Conservation (phyloP, 2,888 invertebrate species). For the Sarcophaga subvicina region DNA sequence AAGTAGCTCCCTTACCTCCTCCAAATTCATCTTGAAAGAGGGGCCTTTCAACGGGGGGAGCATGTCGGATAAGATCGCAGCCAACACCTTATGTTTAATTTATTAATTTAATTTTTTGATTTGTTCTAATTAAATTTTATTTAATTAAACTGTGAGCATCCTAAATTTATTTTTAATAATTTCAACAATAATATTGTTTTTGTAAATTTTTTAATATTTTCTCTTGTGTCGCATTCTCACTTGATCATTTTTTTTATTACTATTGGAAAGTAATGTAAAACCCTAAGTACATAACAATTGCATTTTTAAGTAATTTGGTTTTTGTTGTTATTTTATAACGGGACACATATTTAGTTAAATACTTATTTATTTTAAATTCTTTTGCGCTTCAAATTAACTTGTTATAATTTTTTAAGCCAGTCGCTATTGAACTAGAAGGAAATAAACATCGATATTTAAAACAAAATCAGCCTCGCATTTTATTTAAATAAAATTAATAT, state of each 20-base stretch:
- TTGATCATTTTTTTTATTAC: not conserved
- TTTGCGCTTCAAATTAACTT: not conserved
- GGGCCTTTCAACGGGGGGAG: not conserved
- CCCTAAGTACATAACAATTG: not conserved
- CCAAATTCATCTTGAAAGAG: no score
- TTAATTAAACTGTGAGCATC: not conserved
- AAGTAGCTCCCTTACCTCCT: no score
- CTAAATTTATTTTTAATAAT: not conserved
- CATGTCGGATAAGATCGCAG: not conserved
- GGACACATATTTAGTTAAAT: not conserved
- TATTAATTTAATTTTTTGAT: not conserved
- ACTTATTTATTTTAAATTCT: constrained; percentile 5
- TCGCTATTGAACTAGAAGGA: not conserved
- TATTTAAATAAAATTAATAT: no score
- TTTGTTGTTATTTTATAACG: not conserved
- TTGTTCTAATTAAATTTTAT: not conserved
- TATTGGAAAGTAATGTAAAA: constrained; percentile 5
- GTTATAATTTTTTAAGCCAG: not conserved
- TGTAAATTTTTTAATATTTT: not conserved
- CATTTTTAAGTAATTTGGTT: not conserved
- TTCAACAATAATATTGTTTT: not conserved
- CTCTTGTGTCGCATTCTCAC: not conserved
- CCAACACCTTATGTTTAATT: not conserved
- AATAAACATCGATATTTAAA: no score
- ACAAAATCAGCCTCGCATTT: no score